phyloP scores from a whole-genome alignment of 2,888 invertebrate species.

The Vesta saturnalis region DNA sequence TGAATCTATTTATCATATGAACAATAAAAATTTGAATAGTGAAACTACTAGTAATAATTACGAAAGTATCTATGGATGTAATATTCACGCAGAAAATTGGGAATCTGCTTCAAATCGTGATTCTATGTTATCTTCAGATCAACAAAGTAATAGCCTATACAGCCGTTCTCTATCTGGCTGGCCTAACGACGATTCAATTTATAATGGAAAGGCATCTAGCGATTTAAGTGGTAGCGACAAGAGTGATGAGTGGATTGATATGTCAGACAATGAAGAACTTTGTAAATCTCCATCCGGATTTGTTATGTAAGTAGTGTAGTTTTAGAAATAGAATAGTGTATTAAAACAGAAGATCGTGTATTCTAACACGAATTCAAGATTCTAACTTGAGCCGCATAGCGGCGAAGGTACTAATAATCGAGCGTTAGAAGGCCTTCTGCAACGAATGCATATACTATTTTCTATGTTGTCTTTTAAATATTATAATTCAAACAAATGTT shows the following conservation, averaged over 20 bases:
- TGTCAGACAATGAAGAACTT: slow-evolving; percentile 68
- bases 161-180: slow-evolving; percentile 65
- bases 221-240: slow-evolving; percentile 70
- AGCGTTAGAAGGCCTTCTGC: too few relatives aligned
- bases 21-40: slow-evolving; percentile 28
- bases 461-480: too few relatives aligned
- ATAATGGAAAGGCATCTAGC: slow-evolving; percentile 65
- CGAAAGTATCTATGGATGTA: slow-evolving; percentile 48
- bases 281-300: slow-evolving; percentile 64
- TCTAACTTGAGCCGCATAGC: too few relatives aligned
- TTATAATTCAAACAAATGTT: too few relatives aligned
- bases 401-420: too few relatives aligned
- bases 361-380: too few relatives aligned
- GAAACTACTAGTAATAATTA: slow-evolving; percentile 39
- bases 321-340: too few relatives aligned
- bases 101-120: slow-evolving; percentile 53
- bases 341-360: too few relatives aligned
- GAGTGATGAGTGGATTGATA: slow-evolving; percentile 75
- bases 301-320: slow-evolving; percentile 71
- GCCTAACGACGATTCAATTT: slow-evolving; percentile 57
- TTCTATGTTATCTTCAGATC: slow-evolving; percentile 67
- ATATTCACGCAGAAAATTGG: slow-evolving; percentile 41
- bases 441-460: too few relatives aligned
- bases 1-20: slow-evolving; percentile 64
- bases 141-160: slow-evolving; percentile 71